Evolutionary conservation across 2,888 invertebrate species (phyloP).

Genomic region (Torymus auratus): DNA sequence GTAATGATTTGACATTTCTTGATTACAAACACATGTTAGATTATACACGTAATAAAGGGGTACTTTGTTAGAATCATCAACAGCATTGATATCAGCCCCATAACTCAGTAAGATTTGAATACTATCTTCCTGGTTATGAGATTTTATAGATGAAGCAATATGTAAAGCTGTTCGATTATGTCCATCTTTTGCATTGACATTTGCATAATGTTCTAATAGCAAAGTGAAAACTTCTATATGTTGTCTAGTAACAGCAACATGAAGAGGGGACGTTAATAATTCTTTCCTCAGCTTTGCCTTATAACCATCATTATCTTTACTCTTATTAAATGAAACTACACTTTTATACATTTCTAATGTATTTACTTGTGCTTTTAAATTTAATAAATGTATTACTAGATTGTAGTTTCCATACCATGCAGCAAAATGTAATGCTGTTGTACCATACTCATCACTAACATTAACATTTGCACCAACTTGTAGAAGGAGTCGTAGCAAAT

Average conservation of each 20-base stretch:
- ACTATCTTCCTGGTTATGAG: constrained; percentile 18
- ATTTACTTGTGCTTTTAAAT: constrained; percentile 17
- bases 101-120: constrained; percentile 41
- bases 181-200: constrained; percentile 47
- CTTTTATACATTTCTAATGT: neutral
- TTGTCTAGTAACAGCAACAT: too few species aligned
- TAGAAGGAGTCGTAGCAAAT: constrained; percentile 9
- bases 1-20: constrained; percentile 49
- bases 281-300: constrained; percentile 17
- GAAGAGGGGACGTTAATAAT: constrained; percentile 31
- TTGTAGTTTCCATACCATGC: constrained; percentile 24
- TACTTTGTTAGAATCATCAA: constrained; percentile 38
- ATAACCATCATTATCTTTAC: constrained; percentile 17
- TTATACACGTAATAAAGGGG: constrained; percentile 43
- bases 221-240: neutral
- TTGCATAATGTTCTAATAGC: constrained; percentile 39
- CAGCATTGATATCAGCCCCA: constrained; percentile 38
- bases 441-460: constrained; percentile 42
- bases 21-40: constrained; percentile 41
- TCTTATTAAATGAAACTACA: neutral
- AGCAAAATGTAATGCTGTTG: constrained; percentile 50
- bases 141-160: constrained; percentile 38
- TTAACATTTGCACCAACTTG: constrained; percentile 38
- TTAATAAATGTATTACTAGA: constrained; percentile 33
- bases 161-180: constrained; percentile 42